Evolutionary conservation across 1,140 invertebrate species (phyloP).

Genomic region (Ruditapes philippinarum): DNA sequence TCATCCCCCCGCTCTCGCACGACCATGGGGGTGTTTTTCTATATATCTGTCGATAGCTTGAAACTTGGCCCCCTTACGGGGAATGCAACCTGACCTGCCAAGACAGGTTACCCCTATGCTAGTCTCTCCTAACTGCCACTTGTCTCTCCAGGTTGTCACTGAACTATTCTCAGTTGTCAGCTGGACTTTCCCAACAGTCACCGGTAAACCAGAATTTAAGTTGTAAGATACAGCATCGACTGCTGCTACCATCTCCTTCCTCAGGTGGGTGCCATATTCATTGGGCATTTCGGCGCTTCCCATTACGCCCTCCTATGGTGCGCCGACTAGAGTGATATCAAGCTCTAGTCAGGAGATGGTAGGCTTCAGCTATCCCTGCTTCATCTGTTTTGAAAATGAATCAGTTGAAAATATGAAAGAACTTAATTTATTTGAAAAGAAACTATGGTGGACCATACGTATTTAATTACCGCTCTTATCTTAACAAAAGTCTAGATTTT

Average conservation of each 20-base stretch:
- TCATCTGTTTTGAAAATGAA: too few species aligned
- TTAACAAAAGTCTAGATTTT: too few species aligned
- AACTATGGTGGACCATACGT: too few species aligned
- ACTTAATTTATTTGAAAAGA: too few species aligned
- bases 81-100: conserved; percentile 20
- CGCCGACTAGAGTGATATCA: conserved; percentile 14
- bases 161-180: conserved; percentile 54
- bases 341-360: not conserved
- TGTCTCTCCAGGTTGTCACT: conserved; percentile 51
- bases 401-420: too few species aligned
- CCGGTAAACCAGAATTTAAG: conserved; percentile 1
- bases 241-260: conserved; percentile 23
- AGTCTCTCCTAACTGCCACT: conserved; percentile 54
- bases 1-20: conserved; percentile 51
- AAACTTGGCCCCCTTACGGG: not conserved
- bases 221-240: conserved; percentile 6
- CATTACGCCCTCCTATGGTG: conserved; percentile 15
- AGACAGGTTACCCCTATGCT: conserved; percentile 34
- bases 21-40: not conserved
- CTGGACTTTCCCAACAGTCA: conserved; percentile 41
- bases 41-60: not conserved
- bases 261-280: conserved; percentile 29
- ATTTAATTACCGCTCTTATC: too few species aligned
- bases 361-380: not conserved
- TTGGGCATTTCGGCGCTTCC: conserved; percentile 18